These are phyloP conservation scores for Oscheius sp. DNA, from an alignment of 1,140 invertebrate genomes.

Conservation along the genomic window DNA sequence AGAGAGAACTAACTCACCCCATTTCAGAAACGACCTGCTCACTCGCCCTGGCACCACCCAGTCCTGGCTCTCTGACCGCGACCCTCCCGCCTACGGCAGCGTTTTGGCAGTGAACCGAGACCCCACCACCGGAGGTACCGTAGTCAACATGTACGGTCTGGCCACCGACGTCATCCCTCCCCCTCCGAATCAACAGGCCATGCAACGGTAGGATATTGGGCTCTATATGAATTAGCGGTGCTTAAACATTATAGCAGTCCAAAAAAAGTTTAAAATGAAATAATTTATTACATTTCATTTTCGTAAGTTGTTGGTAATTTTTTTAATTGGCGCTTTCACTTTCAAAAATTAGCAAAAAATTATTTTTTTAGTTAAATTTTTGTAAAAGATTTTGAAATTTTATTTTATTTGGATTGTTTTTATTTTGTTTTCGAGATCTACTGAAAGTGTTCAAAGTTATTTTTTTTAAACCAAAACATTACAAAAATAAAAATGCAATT, in stretches of 20 bases:
- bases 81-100: constrained; percentile 33
- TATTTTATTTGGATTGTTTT: too few relatives aligned
- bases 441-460: too few relatives aligned
- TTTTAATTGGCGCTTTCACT: not conserved
- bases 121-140: constrained; percentile 4
- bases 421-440: too few relatives aligned
- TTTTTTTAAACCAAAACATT: too few relatives aligned
- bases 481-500: too few relatives aligned
- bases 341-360: not conserved
- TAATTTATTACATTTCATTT: not conserved
- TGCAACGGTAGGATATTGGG: not conserved
- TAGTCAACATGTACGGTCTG: constrained; percentile 32
- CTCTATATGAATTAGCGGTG: too few relatives aligned
- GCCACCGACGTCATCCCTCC: constrained; percentile 35
- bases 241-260: constrained; percentile 2
- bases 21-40: constrained; percentile 21
- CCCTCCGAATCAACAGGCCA: not conserved
- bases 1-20: too few relatives aligned
- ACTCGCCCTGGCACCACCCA: constrained; percentile 32
- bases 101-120: constrained; percentile 12
- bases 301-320: not conserved
- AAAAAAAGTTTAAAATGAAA: not conserved
- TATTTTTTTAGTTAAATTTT: not conserved
- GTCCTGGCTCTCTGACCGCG: constrained; percentile 34
- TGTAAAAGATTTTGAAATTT: too few relatives aligned